These are phyloP conservation scores for Hydrocynus forskahlii DNA, from an alignment of 2,797 vertebrate genomes.

Conservation along the genomic window DNA sequence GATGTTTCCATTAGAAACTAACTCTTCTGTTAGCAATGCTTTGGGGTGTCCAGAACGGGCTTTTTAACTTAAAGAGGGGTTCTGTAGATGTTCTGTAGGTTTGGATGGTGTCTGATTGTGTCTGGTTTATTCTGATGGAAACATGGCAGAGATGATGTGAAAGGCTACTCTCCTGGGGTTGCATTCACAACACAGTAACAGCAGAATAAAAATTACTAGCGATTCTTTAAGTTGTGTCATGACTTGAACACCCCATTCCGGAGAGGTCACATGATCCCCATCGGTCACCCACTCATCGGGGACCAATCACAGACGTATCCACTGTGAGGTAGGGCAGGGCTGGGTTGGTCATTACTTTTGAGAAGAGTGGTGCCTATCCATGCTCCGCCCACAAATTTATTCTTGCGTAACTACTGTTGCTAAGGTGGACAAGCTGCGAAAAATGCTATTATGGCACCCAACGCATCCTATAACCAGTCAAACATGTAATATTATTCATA, in stretches of 20 bases:
- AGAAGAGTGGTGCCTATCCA: constrained; percentile 3
- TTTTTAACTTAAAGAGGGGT: background rate
- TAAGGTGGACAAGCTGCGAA: background rate
- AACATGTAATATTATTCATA: background rate
- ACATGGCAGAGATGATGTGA: constrained; percentile 56
- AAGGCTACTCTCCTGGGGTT: constrained; percentile 39
- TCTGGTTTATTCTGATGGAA: constrained; percentile 51
- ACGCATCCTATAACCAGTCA: background rate
- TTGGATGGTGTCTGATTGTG: background rate
- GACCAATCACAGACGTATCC: constrained; percentile 49
- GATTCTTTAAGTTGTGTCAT: background rate
- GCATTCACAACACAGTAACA: constrained; percentile 23
- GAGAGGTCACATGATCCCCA: constrained; percentile 59
- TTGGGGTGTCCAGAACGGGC: background rate
- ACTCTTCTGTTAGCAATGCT: background rate
- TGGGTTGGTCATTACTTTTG: constrained; percentile 27
- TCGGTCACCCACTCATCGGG: constrained; percentile 43
- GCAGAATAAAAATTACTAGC: background rate
- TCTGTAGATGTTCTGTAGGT: background rate
- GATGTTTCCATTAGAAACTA: constrained; percentile 57
- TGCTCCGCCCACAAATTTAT: background rate
- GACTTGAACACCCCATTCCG: constrained; percentile 17
- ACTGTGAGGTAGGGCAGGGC: constrained; percentile 18
- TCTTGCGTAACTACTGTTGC: background rate
- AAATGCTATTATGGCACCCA: background rate